Evolutionary conservation across 2,113 vertebrate genomes (phyloP).

Genomic region (Nettapus auritus): DNA sequence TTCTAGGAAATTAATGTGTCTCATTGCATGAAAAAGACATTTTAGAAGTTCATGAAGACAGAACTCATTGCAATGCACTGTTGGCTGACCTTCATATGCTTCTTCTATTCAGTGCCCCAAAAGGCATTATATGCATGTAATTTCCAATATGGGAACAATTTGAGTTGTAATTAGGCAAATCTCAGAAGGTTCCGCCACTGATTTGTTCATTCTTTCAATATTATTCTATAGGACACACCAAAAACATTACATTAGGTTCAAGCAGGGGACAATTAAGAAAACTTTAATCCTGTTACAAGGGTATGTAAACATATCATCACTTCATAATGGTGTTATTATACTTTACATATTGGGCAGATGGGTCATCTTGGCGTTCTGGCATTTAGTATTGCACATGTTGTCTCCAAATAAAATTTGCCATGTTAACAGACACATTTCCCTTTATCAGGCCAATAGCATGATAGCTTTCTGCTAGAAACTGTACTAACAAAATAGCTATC

Average conservation of each 20-base stretch:
- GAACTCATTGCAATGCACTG: constrained; percentile 71
- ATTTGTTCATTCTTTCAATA: constrained; percentile 85
- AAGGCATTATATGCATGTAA: constrained; percentile 86
- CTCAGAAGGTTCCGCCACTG: constrained; percentile 86
- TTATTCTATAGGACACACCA: constrained; percentile 82
- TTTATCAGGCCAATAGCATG: background rate
- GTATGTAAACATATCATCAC: constrained; percentile 69
- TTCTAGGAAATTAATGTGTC: constrained; percentile 81
- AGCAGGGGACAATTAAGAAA: constrained; percentile 78
- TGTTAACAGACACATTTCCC: constrained; percentile 31
- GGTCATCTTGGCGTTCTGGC: constrained; percentile 51
- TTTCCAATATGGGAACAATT: constrained; percentile 92
- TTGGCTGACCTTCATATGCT: constrained; percentile 84
- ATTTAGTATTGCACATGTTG: constrained; percentile 18
- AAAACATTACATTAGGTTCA: constrained; percentile 80
- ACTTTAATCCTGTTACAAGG: constrained; percentile 71
- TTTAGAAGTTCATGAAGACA: constrained; percentile 76
- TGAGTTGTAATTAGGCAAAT: constrained; percentile 87
- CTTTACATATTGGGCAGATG: constrained; percentile 67
- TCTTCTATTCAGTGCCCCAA: constrained; percentile 82
- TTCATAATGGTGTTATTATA: constrained; percentile 58
- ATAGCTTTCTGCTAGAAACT: background rate
- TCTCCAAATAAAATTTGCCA: constrained; percentile 19
- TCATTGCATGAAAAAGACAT: constrained; percentile 77
- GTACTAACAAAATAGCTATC: background rate